These are phyloP conservation scores for Carapus acus DNA, from an alignment of 2,797 vertebrate genomes.

Conservation along the genomic window DNA sequence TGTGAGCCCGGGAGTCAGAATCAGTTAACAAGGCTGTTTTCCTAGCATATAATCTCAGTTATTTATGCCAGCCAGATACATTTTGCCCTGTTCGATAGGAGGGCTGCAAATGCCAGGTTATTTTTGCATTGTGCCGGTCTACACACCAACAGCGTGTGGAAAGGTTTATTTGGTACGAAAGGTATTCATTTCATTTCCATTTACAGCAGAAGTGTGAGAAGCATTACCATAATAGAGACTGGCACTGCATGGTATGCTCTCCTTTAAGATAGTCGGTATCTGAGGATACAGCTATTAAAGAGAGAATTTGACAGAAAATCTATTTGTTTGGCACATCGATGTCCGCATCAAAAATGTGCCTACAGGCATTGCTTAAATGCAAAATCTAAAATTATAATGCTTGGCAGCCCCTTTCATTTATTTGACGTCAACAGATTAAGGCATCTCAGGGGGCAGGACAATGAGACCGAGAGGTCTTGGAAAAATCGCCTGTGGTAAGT, in stretches of 20 bases:
- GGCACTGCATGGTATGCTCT: slow-evolving; percentile 2
- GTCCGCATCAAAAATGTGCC: background rate
- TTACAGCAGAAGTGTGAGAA: slow-evolving; percentile 1
- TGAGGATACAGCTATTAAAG: background rate
- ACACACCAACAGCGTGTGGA: background rate
- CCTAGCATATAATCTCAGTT: slow-evolving; percentile 22
- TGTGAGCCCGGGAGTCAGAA: slow-evolving; percentile 37
- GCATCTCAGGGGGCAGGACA: no score
- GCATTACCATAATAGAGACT: slow-evolving; percentile 16
- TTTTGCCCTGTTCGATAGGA: slow-evolving; percentile 32
- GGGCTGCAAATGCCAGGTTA: slow-evolving; percentile 20
- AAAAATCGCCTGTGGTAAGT: no score
- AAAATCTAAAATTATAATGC: background rate
- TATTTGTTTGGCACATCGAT: background rate
- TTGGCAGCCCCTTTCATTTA: background rate
- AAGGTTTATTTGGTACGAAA: slow-evolving; percentile 7
- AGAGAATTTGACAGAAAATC: background rate
- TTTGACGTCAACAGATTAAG: no score
- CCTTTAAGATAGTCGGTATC: background rate
- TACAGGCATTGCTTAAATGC: background rate
- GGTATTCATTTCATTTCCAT: slow-evolving; percentile 21
- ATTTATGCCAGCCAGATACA: slow-evolving; percentile 18
- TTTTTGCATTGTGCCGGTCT: slow-evolving; percentile 14
- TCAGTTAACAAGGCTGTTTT: slow-evolving; percentile 35
- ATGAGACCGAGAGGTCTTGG: no score